Evolutionary conservation across 2,797 vertebrate genomes (phyloP).

Genomic region (Artibeus jamaicensis): DNA sequence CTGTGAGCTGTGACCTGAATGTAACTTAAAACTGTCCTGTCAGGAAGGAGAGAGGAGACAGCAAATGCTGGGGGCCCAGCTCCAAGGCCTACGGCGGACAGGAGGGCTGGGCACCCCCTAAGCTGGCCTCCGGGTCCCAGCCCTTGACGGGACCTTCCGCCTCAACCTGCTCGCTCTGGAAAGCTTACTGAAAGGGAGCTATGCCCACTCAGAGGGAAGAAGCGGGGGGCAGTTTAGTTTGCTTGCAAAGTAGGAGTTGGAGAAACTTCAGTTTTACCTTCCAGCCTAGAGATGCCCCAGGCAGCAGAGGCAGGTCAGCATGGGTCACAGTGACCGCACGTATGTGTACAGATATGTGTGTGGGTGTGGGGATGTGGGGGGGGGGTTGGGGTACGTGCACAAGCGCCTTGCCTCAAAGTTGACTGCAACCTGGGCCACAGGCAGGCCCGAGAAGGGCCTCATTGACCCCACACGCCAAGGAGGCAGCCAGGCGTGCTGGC

Average conservation of each 20-base stretch:
- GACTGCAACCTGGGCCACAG: neutral
- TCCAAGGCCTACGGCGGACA: neutral
- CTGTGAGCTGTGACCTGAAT: neutral
- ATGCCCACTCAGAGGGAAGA: neutral
- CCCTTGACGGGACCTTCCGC: neutral
- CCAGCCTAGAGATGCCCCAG: neutral
- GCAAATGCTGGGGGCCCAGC: neutral
- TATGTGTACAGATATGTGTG: neutral
- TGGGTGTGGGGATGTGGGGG: too few species aligned
- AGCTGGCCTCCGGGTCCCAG: neutral
- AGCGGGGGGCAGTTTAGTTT: neutral
- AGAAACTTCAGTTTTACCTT: neutral
- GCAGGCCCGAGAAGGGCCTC: neutral
- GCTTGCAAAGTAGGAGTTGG: neutral
- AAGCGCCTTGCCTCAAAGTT: neutral
- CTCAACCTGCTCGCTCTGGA: neutral
- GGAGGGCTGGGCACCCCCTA: neutral
- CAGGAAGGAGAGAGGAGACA: neutral
- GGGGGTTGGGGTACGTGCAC: too few species aligned
- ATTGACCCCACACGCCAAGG: neutral
- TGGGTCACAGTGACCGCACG: neutral
- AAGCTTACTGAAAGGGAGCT: neutral
- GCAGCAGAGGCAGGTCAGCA: neutral
- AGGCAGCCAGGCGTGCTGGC: neutral
- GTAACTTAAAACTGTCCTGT: neutral